Conservation (phyloP, 2,113 vertebrate species). For the Grus americana region DNA sequence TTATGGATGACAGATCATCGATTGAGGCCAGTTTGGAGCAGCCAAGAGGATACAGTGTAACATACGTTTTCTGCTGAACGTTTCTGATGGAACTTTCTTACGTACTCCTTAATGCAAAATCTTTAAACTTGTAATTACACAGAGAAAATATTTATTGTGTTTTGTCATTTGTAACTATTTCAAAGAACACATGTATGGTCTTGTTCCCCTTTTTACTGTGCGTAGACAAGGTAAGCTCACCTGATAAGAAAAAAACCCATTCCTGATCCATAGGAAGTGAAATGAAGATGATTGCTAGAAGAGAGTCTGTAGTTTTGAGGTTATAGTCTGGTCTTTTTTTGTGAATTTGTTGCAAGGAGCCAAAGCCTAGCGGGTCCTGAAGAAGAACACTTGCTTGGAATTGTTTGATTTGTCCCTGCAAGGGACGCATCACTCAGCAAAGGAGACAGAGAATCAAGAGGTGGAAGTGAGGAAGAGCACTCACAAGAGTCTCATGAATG, state of each 20-base stretch:
- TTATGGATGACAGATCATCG: not conserved
- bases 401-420: not conserved
- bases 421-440: not conserved
- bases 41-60: not conserved
- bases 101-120: not conserved
- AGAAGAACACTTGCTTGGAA: not conserved
- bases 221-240: not conserved
- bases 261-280: not conserved
- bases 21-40: not conserved
- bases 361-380: not conserved
- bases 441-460: not conserved
- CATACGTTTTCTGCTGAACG: not conserved
- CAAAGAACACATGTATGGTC: not conserved
- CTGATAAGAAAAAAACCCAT: not conserved
- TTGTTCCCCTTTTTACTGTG: not conserved
- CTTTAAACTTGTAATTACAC: not conserved
- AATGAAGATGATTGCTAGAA: not conserved
- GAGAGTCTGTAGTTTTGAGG: not conserved
- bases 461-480: not conserved
- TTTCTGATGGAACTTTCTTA: not conserved
- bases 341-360: not conserved
- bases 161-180: not conserved
- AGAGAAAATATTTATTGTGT: not conserved
- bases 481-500: fast-evolving
- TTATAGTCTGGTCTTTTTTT: not conserved